A percentile compares a stretch with the other conserved stretches of the same genome.
phyloP scores from a whole-genome alignment of 2,797 vertebrate species.

The Tolypeutes matacus region DNA sequence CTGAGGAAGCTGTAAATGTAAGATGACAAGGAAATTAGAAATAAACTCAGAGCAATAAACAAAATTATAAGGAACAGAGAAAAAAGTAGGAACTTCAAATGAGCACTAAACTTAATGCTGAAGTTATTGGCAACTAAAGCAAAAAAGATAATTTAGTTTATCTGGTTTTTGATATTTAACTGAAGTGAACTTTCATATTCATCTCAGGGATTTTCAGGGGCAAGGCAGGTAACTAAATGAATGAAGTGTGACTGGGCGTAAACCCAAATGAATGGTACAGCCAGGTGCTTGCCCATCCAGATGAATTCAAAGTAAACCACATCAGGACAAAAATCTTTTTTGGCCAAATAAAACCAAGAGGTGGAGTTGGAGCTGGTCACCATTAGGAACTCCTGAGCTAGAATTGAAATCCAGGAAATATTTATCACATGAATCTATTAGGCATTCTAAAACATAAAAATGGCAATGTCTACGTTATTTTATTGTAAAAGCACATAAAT shows the following conservation, averaged over 20 bases:
- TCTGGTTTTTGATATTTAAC: not conserved
- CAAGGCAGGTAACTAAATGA: not conserved
- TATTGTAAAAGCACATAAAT: not conserved
- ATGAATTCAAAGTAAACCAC: not conserved
- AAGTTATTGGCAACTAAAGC: not conserved
- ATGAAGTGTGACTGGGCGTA: not conserved
- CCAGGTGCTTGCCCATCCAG: not conserved
- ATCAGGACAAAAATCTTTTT: not conserved
- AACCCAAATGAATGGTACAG: not conserved
- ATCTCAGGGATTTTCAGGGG: not conserved
- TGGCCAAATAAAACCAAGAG: not conserved
- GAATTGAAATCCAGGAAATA: not conserved
- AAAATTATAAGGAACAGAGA: not conserved
- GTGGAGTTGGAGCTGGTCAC: not conserved
- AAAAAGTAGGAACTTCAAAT: slow-evolving; percentile 42
- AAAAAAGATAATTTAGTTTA: not conserved
- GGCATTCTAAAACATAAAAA: not conserved
- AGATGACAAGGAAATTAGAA: not conserved
- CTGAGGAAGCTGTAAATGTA: slow-evolving; percentile 17
- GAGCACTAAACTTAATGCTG: not conserved
- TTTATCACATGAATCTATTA: not conserved
- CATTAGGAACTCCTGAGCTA: not conserved
- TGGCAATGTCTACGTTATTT: not conserved
- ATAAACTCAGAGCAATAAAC: not conserved
- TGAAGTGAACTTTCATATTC: not conserved